These are phyloP conservation scores for Agonopterix arenella DNA, from an alignment of 2,888 invertebrate genomes.

Conservation along the genomic window DNA sequence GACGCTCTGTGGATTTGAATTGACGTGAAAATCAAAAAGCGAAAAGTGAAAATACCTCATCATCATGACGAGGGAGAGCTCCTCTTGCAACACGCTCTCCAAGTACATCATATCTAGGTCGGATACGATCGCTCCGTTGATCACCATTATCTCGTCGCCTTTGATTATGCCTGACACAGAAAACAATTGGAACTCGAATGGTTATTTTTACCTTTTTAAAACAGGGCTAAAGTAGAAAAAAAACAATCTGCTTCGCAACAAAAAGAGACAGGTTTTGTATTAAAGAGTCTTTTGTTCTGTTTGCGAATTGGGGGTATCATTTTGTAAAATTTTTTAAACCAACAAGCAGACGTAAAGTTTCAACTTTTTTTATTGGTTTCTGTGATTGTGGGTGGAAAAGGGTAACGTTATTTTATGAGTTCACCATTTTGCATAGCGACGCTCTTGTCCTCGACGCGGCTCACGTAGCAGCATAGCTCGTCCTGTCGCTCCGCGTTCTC, in stretches of 20 bases:
- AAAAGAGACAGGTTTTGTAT: neutral
- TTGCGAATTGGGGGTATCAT: neutral
- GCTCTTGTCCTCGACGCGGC: slow-evolving; percentile 96
- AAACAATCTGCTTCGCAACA: slow-evolving; percentile 2
- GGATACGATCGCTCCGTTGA: slow-evolving; percentile 98
- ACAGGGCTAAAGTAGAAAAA: slow-evolving; percentile 1
- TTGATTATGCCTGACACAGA: slow-evolving; percentile 91
- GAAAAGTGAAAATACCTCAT: slow-evolving; percentile 81
- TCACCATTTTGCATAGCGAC: slow-evolving; percentile 97
- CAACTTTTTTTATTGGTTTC: neutral
- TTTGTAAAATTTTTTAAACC: too few species aligned
- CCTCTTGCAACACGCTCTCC: slow-evolving; percentile 97
- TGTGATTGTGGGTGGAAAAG: slow-evolving; percentile 1
- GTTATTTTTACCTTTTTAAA: slow-evolving; percentile 34
- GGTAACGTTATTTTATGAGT: slow-evolving; percentile 24
- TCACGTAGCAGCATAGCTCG: slow-evolving; percentile 97
- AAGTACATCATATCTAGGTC: slow-evolving; percentile 99
- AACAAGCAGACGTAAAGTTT: too few species aligned
- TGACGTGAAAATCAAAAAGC: slow-evolving; percentile 23
- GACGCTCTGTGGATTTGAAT: slow-evolving; percentile 34
- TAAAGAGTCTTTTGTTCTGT: neutral
- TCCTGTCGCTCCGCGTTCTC: slow-evolving; percentile 97
- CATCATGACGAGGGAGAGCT: slow-evolving; percentile 96
- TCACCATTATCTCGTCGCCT: slow-evolving; percentile 99
- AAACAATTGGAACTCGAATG: slow-evolving; percentile 40